Evolutionary conservation across 2,888 invertebrate genomes (phyloP).

Genomic region (Thecocarcelia acutangulata): DNA sequence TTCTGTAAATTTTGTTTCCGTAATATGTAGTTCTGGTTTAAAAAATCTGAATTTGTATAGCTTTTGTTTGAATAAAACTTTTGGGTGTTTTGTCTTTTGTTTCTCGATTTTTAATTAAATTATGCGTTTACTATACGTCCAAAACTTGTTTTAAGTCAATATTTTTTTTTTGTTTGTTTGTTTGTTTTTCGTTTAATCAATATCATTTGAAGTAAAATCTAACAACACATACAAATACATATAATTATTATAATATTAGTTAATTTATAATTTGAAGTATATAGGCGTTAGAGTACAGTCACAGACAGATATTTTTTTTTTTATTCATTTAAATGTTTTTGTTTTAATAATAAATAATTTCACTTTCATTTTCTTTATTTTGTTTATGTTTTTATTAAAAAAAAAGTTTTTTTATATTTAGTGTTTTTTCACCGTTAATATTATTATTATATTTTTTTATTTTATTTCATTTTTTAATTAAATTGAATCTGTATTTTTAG

Average conservation of each 20-base stretch:
- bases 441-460: neutral
- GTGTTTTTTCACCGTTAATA: too few species aligned
- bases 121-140: conserved; percentile 60
- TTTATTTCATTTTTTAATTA: conserved; percentile 24
- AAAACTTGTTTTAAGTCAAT: conserved; percentile 44
- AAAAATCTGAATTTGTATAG: conserved; percentile 27
- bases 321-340: neutral
- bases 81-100: conserved; percentile 26
- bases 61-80: conserved; percentile 29
- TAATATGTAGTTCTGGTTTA: conserved; percentile 28
- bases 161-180: conserved; percentile 10
- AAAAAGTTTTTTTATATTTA: neutral
- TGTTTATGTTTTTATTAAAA: conserved; percentile 35
- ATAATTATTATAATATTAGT: conserved; percentile 64
- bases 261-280: conserved; percentile 58
- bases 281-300: conserved; percentile 69
- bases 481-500: conserved; percentile 48
- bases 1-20: conserved; percentile 24
- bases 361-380: conserved; percentile 44
- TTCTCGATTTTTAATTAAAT: conserved; percentile 23
- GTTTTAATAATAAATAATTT: conserved; percentile 46
- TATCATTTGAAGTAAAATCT: conserved; percentile 62
- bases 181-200: conserved; percentile 17
- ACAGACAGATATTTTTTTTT: conserved; percentile 64
- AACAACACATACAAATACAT: conserved; percentile 70